These are phyloP conservation scores for Samia ricini DNA, from an alignment of 1,140 invertebrate genomes.

Conservation along the genomic window DNA sequence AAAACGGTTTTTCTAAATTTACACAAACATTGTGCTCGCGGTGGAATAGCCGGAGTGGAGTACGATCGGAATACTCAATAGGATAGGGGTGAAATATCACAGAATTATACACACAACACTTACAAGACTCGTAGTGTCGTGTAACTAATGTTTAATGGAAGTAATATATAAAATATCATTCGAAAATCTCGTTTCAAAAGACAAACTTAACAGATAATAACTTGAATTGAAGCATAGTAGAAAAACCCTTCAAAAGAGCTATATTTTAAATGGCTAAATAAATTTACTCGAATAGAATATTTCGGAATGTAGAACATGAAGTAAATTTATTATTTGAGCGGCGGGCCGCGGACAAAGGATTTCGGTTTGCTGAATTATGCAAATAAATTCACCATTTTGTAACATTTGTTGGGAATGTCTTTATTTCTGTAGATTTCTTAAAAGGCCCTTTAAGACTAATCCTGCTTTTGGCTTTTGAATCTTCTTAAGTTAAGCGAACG, in stretches of 20 bases:
- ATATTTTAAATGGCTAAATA: constrained; percentile 58
- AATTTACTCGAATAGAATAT: constrained; percentile 64
- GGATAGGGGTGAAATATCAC: constrained; percentile 45
- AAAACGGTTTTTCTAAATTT: constrained; percentile 73
- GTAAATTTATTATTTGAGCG: constrained; percentile 73
- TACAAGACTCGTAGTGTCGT: neutral
- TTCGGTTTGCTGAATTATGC: constrained; percentile 72
- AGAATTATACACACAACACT: constrained; percentile 38
- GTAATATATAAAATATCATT: neutral
- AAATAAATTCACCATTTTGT: constrained; percentile 74
- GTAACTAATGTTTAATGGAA: constrained; percentile 16
- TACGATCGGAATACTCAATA: constrained; percentile 64
- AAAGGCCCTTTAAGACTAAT: constrained; percentile 61
- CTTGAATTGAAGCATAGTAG: constrained; percentile 14
- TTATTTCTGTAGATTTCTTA: constrained; percentile 71
- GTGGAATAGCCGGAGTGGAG: constrained; percentile 54
- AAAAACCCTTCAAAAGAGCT: constrained; percentile 28
- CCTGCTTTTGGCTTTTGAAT: constrained; percentile 58
- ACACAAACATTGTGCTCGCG: constrained; percentile 65
- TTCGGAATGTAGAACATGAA: constrained; percentile 61
- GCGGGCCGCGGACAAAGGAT: constrained; percentile 67
- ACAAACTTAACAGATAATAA: constrained; percentile 4
- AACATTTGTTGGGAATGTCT: constrained; percentile 75
- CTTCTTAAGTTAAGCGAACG: constrained; percentile 46
- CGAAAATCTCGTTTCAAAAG: constrained; percentile 5